Evolutionary conservation across 2,888 invertebrate genomes (phyloP), one percentile per base, ranked within the genome.

Genomic region (Drosophila peninsularis): DNA sequence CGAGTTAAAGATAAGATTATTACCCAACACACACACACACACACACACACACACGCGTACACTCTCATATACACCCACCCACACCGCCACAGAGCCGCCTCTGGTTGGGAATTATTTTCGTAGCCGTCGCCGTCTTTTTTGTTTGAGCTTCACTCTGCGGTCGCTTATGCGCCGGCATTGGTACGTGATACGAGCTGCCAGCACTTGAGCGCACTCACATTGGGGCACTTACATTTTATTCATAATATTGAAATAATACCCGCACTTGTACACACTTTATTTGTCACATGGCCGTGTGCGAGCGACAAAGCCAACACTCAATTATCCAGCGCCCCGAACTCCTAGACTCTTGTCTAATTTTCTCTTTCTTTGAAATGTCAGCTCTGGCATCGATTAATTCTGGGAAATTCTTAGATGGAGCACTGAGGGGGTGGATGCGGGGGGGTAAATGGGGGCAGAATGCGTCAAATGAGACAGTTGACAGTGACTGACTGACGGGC

Each of bases 1-100:
- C 68, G 76, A 76, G 75, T 76, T 75, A 72, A 75, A 75, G 86
- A 78, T 85, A 82, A 85, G 82, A 82, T 82, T 82, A 82, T 82
- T 78, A 82, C 80, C 80, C 78, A 34, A 61, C 82, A 67, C 70
- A 73, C 57, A 70, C 68, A 47, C 58, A 58, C 60, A 56, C 57
- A 57, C 41, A 44, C 50, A 37, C 55, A 34, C 54, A 52, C 30
- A 32, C 30, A 14, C 42, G 17, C 19, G 30, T 42, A 13, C 21
- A 27, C 41, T 24, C 24, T 4, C n/a, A 47, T 34, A 49, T 37
- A 64, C 56, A 54, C 57, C 27, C 53, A 54, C 34, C 42, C 37
- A 14, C 49, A 14, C 44, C 39, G 34, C 34, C 45, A 14, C 21
- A 21, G 34, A 9, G n/a, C 42, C 34, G 56, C 21, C 57, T 34